These are phyloP conservation scores for Coregonus clupeaformis DNA, from an alignment of 2,113 vertebrate genomes.

Conservation along the genomic window DNA sequence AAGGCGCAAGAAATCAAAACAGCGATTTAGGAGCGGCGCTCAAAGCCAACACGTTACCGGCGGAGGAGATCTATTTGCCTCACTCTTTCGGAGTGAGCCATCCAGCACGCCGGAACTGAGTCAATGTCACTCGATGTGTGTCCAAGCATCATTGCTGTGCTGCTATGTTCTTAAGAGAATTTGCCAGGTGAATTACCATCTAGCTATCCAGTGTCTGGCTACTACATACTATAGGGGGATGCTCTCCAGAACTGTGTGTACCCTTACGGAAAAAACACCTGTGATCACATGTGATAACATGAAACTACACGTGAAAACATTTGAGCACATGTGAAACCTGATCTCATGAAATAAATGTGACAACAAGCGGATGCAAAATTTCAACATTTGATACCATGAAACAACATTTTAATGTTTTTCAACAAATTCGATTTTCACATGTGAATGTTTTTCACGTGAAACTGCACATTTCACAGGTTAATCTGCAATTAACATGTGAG, in stretches of 20 bases:
- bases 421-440: too few species aligned
- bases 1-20: conserved; percentile 69
- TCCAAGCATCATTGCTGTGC: conserved; percentile 19
- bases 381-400: too few species aligned
- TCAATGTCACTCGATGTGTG: conserved; percentile 21
- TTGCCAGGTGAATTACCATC: background rate
- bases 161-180: conserved; percentile 20
- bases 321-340: too few species aligned
- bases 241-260: background rate
- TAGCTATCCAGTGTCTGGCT: conserved; percentile 2
- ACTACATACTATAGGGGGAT: background rate
- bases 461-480: too few species aligned
- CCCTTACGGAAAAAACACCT: too few species aligned
- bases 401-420: too few species aligned
- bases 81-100: conserved; percentile 54
- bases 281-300: too few species aligned
- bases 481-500: too few species aligned
- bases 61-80: conserved; percentile 52
- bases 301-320: too few species aligned
- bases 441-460: too few species aligned
- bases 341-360: too few species aligned
- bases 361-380: too few species aligned
- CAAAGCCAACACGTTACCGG: conserved; percentile 1
- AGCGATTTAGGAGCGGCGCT: conserved; percentile 28
- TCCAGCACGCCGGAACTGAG: conserved; percentile 28